Conservation (phyloP, 2,797 vertebrate genomes). For the Typhlichthys subterraneus region DNA sequence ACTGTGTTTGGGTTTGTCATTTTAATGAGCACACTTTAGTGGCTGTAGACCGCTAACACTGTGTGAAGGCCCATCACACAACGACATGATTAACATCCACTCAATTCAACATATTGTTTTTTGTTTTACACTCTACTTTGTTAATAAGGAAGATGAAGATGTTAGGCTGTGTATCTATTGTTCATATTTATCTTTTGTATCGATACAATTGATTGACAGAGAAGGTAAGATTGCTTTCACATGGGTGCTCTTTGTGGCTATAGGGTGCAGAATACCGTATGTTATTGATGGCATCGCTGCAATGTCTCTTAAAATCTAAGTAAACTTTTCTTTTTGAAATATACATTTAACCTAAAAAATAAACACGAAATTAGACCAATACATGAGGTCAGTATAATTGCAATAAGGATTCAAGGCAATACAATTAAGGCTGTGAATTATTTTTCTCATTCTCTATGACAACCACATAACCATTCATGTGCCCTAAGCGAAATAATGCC, state of each 20-base stretch:
- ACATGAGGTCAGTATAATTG: slow-evolving; percentile 14
- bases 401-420: slow-evolving; percentile 26
- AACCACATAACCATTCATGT: slow-evolving; percentile 22
- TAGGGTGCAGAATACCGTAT: too few species aligned
- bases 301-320: too few species aligned
- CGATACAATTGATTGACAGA: too few species aligned
- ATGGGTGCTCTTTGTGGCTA: too few species aligned
- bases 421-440: slow-evolving; percentile 27
- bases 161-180: too few species aligned
- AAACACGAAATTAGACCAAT: not conserved
- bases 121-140: too few species aligned
- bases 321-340: too few species aligned
- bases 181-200: too few species aligned
- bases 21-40: slow-evolving; percentile 87
- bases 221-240: too few species aligned
- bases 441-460: slow-evolving; percentile 34
- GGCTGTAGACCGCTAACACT: slow-evolving; percentile 78
- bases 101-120: slow-evolving; percentile 30
- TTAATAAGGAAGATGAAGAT: too few species aligned
- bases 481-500: slow-evolving; percentile 44
- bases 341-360: too few species aligned
- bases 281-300: too few species aligned
- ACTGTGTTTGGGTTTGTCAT: slow-evolving; percentile 84
- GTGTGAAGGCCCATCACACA: slow-evolving; percentile 77
- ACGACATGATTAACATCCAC: slow-evolving; percentile 72